Base-by-base conservation (phyloP, 2,113 vertebrate genomes). In the Cinclus mexicanus region DNA sequence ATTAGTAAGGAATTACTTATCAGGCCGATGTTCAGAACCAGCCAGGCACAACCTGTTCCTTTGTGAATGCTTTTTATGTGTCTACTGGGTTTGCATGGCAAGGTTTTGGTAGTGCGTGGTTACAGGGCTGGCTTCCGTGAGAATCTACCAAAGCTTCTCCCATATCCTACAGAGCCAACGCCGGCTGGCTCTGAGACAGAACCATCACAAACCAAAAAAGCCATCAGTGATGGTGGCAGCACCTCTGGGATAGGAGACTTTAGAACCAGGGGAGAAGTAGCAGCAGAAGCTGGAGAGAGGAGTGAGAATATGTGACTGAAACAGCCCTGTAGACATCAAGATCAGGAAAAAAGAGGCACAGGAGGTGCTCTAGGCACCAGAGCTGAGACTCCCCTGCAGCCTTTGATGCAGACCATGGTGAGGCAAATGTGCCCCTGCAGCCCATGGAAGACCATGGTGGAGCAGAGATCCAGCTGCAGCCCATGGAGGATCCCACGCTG, bases 101-200 rank as follows among this genome's bases (percentile, higher is more conserved):
- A 35, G 33, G 15, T 70, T 85, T 75, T 41, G 63, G 61, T 53
- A 35, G 12, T 2, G 1, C 7, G 11, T 5, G 21, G 18, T 18
- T 74, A 31, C 19, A 72, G 26, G 7, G 22, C 17, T 31, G 28
- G 15, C 5, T 78, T 79, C 60, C 56, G 31, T 26, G 31, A 60
- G 67, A 61, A 59, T 28, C 5, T 50, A 5, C 14, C n/a, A 41
- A 56, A 77, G n/a, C 13, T 78, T 8, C 26, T 3, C 6, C 31
- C 23, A 10, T 25, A 2, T 25, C 16, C 15, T 2, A 17, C 22
- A 46, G 18, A 41, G 57, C 4, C 44, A 70, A 35, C 7, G 37
- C 4, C 50, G 64, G 37, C 5, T 2, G 2, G 29, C 35, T 83
- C 20, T 0, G 0, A 26, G 46, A 25, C 8, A 17, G 46, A 72